These are phyloP conservation scores for Pangasius larnaudii DNA, from an alignment of 2,797 vertebrate genomes.

Conservation along the genomic window DNA sequence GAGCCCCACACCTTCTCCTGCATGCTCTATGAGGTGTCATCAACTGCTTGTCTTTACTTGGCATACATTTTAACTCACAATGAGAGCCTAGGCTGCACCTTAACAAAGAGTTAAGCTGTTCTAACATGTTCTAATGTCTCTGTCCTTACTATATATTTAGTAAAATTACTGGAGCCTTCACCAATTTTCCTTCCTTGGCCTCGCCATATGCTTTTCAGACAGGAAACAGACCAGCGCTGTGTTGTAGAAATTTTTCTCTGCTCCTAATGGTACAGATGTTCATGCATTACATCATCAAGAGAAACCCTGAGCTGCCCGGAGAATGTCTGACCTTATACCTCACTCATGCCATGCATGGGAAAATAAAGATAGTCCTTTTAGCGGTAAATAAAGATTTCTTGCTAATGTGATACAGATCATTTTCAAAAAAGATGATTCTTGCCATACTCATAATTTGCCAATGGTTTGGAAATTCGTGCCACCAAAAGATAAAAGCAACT, in stretches of 20 bases:
- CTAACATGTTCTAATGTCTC: neutral
- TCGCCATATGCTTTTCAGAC: conserved; percentile 34
- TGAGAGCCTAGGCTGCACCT: neutral
- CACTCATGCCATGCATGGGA: neutral
- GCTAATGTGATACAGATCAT: neutral
- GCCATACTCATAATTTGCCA: neutral
- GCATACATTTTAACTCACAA: conserved; percentile 39
- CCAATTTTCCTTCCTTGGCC: conserved; percentile 28
- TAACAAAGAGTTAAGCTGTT: conserved; percentile 7
- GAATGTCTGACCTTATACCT: conserved; percentile 3
- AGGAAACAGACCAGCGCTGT: conserved; percentile 36
- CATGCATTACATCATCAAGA: conserved; percentile 36
- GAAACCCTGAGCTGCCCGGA: conserved; percentile 5
- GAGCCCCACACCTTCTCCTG: neutral
- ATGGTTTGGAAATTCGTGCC: no score
- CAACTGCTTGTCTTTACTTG: conserved; percentile 53
- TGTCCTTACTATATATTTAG: neutral
- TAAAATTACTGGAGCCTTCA: conserved; percentile 21
- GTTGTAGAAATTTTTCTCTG: conserved; percentile 1
- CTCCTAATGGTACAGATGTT: conserved; percentile 46
- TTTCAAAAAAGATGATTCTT: neutral
- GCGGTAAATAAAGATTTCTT: neutral
- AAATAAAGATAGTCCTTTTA: neutral
- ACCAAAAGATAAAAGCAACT: neutral
- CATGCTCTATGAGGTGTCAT: conserved; percentile 60